A percentile compares a stretch with the other conserved stretches of the same genome.
Evolutionary conservation across 2,113 vertebrate genomes (phyloP).

Genomic region (Aspidoscelis tigris): DNA sequence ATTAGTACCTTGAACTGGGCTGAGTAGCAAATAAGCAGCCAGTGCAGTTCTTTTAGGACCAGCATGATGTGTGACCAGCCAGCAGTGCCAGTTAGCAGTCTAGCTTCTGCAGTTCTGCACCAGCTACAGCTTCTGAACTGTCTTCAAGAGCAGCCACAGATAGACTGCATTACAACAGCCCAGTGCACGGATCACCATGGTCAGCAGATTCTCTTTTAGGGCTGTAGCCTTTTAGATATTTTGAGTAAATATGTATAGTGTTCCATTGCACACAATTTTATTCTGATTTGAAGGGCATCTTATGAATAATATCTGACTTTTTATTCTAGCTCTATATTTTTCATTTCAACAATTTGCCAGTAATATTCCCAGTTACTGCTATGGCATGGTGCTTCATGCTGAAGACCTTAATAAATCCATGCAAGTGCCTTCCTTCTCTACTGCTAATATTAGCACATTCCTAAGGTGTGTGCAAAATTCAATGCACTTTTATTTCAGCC

Average conservation of each 20-base stretch:
- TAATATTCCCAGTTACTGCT: not conserved
- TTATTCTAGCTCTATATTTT: constrained; percentile 6
- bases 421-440: not conserved
- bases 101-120: no score
- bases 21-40: no score
- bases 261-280: not conserved
- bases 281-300: not conserved
- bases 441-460: constrained; percentile 15
- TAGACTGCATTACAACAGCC: no score
- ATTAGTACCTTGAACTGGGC: no score
- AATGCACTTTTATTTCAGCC: constrained; percentile 28
- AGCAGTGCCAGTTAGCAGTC: no score
- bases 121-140: no score
- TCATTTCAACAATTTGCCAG: not conserved
- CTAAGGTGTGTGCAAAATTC: constrained; percentile 28
- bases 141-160: no score
- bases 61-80: no score
- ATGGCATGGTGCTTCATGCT: not conserved
- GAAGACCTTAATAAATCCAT: constrained; percentile 28
- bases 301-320: not conserved
- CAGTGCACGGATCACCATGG: no score
- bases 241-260: not conserved
- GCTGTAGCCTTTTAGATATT: no score
- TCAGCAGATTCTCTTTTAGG: no score
- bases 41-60: no score